Evolutionary conservation across 2,797 vertebrate species (phyloP), one percentile per base, ranked within the genome.

Genomic region (Peromyscus eremicus): DNA sequence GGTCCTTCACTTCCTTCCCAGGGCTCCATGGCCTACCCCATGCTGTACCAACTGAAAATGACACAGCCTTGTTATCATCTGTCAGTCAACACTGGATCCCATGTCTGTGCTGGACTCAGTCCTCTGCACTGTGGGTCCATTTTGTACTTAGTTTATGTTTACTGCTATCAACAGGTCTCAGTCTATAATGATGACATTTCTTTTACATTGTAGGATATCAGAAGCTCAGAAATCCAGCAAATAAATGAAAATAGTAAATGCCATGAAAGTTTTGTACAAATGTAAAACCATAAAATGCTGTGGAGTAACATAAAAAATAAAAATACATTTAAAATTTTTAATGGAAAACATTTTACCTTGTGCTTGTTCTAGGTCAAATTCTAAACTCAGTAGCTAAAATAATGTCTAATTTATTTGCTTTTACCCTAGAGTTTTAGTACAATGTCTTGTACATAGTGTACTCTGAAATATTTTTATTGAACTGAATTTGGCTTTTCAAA

Each of bases 51-150:
- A 70, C 68, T 19, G 87, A 85, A 97, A 98, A 94, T 14, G 17
- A 94, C 70, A 80, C 32, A 87, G 94, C 93, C 62, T 92, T 97
- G 84, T 97, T 96, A 90, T 84, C 14, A 0, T 75, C 49, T 95
- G 23, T 98, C 98, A 97, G n/a, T 98, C 97, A 94, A 55, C 96
- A 94, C 87, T 71, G 1, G 68, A 92, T 97, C 95, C 94, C 95
- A 91, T 68, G 49, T 62, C 49, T 88, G 1, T 49, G 77, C 92
- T 79, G 52, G 79, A 91, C 88, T 97, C 81, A 88, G 6, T 5
- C 95, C 46, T 95, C 96, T 97, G 97, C 96, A 96, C 77, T 92
- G 94, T 23, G 46, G 34, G n/a, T 95, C 93, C 95, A 73, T 49
- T 94, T 97, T 23, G 7, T 60, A 87, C 57, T 92, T 32, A 68